Percentiles rank a stretch among this genome's conserved stretches.
Conservation (phyloP, 2,797 vertebrate genomes). For the Eutrigla gurnardus region DNA sequence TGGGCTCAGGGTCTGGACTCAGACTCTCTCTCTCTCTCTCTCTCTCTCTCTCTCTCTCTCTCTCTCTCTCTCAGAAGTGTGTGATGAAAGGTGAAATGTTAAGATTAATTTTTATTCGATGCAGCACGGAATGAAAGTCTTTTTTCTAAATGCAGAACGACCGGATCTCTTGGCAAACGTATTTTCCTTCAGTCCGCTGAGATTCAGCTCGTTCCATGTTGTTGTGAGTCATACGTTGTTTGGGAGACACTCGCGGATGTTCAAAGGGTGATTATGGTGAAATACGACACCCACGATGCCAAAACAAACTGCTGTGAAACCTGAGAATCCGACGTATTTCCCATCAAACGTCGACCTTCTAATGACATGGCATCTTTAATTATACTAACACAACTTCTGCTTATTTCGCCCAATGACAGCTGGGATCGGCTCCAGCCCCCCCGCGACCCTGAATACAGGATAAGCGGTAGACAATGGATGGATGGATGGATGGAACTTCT, state of each 20-base stretch:
- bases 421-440: too few relatives aligned
- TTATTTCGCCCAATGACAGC: too few relatives aligned
- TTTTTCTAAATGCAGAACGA: slow-evolving; percentile 20
- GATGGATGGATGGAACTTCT: too few relatives aligned
- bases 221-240: slow-evolving; percentile 32
- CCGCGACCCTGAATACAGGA: too few relatives aligned
- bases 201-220: slow-evolving; percentile 9
- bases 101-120: neutral
- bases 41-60: too few relatives aligned
- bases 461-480: too few relatives aligned
- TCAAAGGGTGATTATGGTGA: slow-evolving; percentile 20
- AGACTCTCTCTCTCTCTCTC: too few relatives aligned
- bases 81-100: neutral
- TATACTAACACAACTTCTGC: too few relatives aligned
- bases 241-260: slow-evolving; percentile 7
- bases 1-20: too few relatives aligned
- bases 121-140: too few relatives aligned
- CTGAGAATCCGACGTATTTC: neutral
- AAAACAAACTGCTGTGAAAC: slow-evolving; percentile 14
- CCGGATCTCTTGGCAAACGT: slow-evolving; percentile 16
- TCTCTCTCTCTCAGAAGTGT: slow-evolving; percentile 4
- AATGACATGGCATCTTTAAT: neutral
- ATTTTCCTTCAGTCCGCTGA: slow-evolving; percentile 24
- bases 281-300: slow-evolving; percentile 14
- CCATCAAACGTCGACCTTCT: neutral